Evolutionary conservation across 2,797 vertebrate genomes (phyloP).

Genomic region (Sebastes kiyomatsui): DNA sequence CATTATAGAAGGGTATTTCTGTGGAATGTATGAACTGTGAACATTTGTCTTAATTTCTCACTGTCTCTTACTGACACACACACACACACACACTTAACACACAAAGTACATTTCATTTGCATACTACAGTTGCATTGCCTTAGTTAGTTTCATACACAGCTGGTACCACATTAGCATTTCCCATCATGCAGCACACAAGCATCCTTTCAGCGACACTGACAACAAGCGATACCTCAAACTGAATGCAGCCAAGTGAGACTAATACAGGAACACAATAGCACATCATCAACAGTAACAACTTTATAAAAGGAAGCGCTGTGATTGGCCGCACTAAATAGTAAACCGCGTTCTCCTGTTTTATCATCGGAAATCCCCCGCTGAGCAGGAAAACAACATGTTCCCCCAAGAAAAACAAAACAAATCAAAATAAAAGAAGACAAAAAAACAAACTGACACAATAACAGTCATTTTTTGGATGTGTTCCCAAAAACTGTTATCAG

Average conservation of each 20-base stretch:
- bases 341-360: slow-evolving; percentile 32
- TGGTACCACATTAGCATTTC: slow-evolving; percentile 46
- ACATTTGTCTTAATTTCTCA: not conserved
- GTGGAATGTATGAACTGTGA: not conserved
- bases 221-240: slow-evolving; percentile 43
- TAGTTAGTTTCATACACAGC: slow-evolving; percentile 30
- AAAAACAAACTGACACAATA: slow-evolving; percentile 37
- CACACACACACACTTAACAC: not conserved
- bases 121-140: slow-evolving; percentile 1
- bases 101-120: slow-evolving; percentile 11
- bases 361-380: slow-evolving; percentile 41
- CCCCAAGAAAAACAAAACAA: slow-evolving; percentile 33
- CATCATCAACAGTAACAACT: slow-evolving; percentile 50
- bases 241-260: slow-evolving; percentile 50
- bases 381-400: slow-evolving; percentile 34
- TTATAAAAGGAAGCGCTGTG: slow-evolving; percentile 37
- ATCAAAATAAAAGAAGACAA: slow-evolving; percentile 62
- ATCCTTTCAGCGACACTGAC: slow-evolving; percentile 29
- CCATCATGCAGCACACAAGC: slow-evolving; percentile 32
- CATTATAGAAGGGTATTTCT: not conserved
- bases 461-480: slow-evolving; percentile 77
- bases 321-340: slow-evolving; percentile 33
- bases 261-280: slow-evolving; percentile 44
- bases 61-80: not conserved
- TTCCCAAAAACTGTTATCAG: slow-evolving; percentile 90